These are phyloP conservation scores for Orgyia antiqua DNA, from an alignment of 2,888 invertebrate genomes.

Conservation along the genomic window DNA sequence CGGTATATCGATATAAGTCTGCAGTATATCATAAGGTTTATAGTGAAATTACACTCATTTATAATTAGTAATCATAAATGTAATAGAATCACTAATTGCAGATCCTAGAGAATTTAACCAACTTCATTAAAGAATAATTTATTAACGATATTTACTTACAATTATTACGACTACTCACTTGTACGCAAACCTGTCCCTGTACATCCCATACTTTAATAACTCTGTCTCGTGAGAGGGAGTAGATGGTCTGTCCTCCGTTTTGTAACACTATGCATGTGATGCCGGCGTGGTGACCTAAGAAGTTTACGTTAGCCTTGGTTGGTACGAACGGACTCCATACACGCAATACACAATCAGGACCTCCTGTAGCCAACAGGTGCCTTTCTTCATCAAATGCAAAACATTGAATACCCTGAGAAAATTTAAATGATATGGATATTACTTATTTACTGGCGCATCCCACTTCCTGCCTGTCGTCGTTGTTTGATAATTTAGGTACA, in stretches of 20 bases:
- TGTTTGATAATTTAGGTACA: too few relatives aligned
- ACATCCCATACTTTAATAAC: constrained; percentile 88
- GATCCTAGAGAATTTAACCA: too few relatives aligned
- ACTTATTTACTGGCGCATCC: too few relatives aligned
- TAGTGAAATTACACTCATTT: too few relatives aligned
- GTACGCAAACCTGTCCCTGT: constrained; percentile 80
- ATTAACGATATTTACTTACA: too few relatives aligned
- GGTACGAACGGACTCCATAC: constrained; percentile 91
- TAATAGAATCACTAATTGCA: too few relatives aligned
- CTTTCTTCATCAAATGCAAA: constrained; percentile 79
- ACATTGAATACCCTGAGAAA: constrained; percentile 81
- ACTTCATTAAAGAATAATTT: too few relatives aligned
- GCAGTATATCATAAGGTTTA: constrained; percentile 13
- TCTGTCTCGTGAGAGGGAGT: constrained; percentile 85
- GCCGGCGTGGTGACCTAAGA: constrained; percentile 84
- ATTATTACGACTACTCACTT: too few relatives aligned
- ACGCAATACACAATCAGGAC: constrained; percentile 85
- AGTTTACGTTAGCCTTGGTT: constrained; percentile 77
- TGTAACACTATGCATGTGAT: constrained; percentile 83
- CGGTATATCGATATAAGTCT: constrained; percentile 83
- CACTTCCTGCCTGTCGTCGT: too few relatives aligned
- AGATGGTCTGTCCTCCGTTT: constrained; percentile 80
- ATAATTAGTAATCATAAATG: too few relatives aligned
- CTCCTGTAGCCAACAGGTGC: constrained; percentile 82
- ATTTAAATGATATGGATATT: too few relatives aligned